Evolutionary conservation across 2,113 vertebrate genomes (phyloP).

Genomic region (Oceanites oceanicus): DNA sequence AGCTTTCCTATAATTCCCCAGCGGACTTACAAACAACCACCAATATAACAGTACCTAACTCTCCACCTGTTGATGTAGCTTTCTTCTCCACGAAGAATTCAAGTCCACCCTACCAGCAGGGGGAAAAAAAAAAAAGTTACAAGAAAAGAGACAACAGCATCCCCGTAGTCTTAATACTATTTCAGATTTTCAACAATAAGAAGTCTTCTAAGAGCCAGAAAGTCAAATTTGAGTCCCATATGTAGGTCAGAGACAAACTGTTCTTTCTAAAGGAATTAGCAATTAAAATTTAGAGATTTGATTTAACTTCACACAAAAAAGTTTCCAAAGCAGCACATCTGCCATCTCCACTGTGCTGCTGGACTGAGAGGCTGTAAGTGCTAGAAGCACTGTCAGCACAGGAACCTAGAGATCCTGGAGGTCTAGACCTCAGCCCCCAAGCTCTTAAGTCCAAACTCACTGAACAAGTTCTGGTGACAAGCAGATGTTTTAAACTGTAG

Average conservation of each 20-base stretch:
- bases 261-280: constrained; percentile 35
- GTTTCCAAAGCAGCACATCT: constrained; percentile 23
- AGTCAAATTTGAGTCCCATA: constrained; percentile 21
- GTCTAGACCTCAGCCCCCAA: neutral
- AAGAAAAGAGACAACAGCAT: neutral
- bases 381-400: neutral
- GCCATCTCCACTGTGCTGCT: neutral
- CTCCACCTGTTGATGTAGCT: neutral
- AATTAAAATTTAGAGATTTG: constrained; percentile 41
- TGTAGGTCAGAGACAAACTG: constrained; percentile 32
- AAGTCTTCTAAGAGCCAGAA: neutral
- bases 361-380: neutral
- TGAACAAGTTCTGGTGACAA: neutral
- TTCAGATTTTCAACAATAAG: neutral
- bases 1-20: neutral
- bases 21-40: neutral
- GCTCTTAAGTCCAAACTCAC: neutral
- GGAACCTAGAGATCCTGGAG: neutral
- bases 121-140: neutral
- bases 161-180: neutral
- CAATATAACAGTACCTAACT: neutral
- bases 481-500: constrained; percentile 1
- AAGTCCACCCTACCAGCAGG: neutral
- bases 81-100: neutral
- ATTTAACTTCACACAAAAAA: neutral